Conservation (phyloP, 2,888 invertebrate species). For the Trissolcus brochymenae region DNA sequence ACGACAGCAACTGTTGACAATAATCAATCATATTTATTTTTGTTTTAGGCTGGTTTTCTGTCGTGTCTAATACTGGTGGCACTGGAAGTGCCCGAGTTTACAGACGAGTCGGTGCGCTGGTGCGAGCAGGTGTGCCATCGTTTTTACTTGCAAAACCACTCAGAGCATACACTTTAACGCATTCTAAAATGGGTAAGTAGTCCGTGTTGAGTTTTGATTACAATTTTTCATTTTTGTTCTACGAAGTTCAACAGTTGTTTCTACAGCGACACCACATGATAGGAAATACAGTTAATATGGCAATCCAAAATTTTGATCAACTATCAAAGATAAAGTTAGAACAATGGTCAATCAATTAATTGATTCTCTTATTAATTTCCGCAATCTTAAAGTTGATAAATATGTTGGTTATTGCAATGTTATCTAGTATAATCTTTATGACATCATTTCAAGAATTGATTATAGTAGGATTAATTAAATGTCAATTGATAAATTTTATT, state of each 20-base stretch:
- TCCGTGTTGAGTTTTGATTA: background rate
- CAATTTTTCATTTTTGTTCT: background rate
- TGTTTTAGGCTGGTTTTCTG: slow-evolving; percentile 73
- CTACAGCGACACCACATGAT: background rate
- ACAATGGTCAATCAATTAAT: background rate
- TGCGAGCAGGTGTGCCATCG: slow-evolving; percentile 72
- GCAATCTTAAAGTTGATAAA: too few species aligned
- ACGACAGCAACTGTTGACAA: background rate
- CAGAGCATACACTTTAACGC: slow-evolving; percentile 72
- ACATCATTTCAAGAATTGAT: too few species aligned
- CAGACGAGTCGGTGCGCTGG: slow-evolving; percentile 71
- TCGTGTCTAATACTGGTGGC: slow-evolving; percentile 71
- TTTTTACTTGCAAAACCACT: slow-evolving; percentile 72
- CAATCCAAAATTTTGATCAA: background rate
- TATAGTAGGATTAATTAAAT: too few species aligned
- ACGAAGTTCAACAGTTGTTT: background rate
- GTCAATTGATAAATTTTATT: too few species aligned
- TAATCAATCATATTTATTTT: background rate
- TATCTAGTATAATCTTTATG: too few species aligned
- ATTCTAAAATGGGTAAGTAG: slow-evolving; percentile 72
- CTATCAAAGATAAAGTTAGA: background rate
- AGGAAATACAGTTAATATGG: background rate
- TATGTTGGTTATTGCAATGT: too few species aligned
- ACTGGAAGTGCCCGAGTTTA: slow-evolving; percentile 73
- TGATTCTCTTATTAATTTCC: too few species aligned